Base-by-base conservation (phyloP, 2,113 vertebrate species). In the Tympanuchus pallidicinctus region DNA sequence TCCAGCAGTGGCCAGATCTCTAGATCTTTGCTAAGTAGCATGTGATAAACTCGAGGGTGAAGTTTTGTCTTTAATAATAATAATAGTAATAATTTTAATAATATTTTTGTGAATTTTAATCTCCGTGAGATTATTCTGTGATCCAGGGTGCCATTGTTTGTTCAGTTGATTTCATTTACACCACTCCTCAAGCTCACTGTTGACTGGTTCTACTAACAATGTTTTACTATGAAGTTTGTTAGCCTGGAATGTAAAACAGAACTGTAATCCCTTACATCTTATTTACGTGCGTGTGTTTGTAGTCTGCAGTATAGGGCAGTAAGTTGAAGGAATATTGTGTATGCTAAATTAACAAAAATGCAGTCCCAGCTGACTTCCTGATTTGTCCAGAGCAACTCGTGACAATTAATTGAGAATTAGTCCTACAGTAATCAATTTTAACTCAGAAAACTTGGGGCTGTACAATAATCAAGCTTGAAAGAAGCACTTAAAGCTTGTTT, bases 121-220 rank as follows among this genome's bases (percentile, higher is more conserved):
- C 98, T 98, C 97, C 95, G 93, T 97, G 98, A 98, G 97, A 97
- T 97, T 95, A 94, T 83, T 95, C 96, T 96, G 97, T 83, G 79
- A 95, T 96, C 97, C 97, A 97, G 97, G 97, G 97, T 98, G 97
- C 98, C 97, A 97, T 97, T 95, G 83, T 96, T 89, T 85, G 92
- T 92, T 95, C 95, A 80, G 93, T 94, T 96, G 57, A 69, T 88
- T 95, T 96, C 25, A 96, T 91, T 96, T 94, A 87, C 76, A 57
- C 89, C 96, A 86, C 96, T 96, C 79, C 76, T 96, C 91, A 24
- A 72, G 65, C 96, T 96, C 92, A 94, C 97, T 78, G 56, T 94
- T 91, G 95, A 91, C 96, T 86, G 82, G 94, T 89, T 89, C 82
- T 88, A 28, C 54, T 21, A 87, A 75, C 57, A 34, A 48, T 30